Base-by-base conservation (phyloP, 2,888 invertebrate genomes). In the Syrphus vitripennis region DNA sequence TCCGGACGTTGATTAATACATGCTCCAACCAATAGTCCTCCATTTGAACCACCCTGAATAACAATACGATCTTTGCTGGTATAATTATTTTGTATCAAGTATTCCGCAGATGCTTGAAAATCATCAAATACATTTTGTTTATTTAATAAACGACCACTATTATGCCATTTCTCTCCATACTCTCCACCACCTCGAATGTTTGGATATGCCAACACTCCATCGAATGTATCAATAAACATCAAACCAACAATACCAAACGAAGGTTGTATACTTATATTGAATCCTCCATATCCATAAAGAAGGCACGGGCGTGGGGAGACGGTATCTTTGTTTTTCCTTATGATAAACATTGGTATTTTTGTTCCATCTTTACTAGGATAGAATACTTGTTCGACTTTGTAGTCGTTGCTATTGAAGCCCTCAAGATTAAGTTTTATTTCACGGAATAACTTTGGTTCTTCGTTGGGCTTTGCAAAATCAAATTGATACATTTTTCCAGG, bases 71-170 rank as follows among this genome's bases (percentile, higher is more conserved):
- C 92, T 10, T 95, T 93, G 26, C 92, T 93, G 0, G 98, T 98
- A 93, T 97, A 98, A n/a, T 95, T 94, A 88, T 97, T 94, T 6
- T 93, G 90, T 26, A 98, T 94, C 55, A 99, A 94, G 93, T 96
- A 98, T 92, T 98, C 96, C 0, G 97, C 99, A 1, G 98, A 98
- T 72, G 95, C 94, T 90, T 97, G 97, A 93, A 99, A 99, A 93
- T 99, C 99, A 93, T 99, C 97, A 92, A 99, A 99, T 57, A 96
- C 97, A 93, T 99, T 99, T 93, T 99, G 99, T 91, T 99, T 99
- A 91, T 98, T 98, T 3, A 95, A 94, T 84, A 97, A 94, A 24
- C 97, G 95, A 2, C 99, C 99, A 6, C 94, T 97, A 91, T 98
- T 97, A 93, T 99, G 99, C 99, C 99, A 99, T 88, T 96, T 95